Evolutionary conservation across 1,140 invertebrate genomes (phyloP), one percentile per base, ranked within the genome.

Genomic region (Meloidogyne chitwoodi): DNA sequence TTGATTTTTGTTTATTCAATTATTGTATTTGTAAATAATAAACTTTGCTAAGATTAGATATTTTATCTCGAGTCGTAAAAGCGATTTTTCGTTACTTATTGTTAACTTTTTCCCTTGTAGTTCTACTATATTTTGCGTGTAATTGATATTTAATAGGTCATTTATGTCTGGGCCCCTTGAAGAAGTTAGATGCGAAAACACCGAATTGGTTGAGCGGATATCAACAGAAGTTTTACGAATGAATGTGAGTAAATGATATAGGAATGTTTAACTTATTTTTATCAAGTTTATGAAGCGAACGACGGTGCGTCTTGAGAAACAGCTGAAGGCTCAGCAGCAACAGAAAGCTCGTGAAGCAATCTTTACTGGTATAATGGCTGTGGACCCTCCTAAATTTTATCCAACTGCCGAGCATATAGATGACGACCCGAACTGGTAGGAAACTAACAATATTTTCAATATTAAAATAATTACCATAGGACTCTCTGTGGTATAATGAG

Each of bases 291-390:
- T 73, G 70, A 73, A 62, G 19, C 48, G 56, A 8, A 73, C 70
- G 3, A 56, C 24, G 0, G 29, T 64, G 0, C 41, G 56, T 14
- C 6, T 65, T 5, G 70, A 73, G 56, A 61, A 64, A 14, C 24
- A 73, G 34, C 31, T 29, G n/a, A 27, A 19, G 22, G 6, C 27
- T 10, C n/a, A 73, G 16, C 31, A 34, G 14, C 19, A 34, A 19
- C 77, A 70, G 24, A 48, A 29, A 19, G 29, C 16, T 14, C 78
- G n/a, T 22, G 27, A 78, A n/a, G 41, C 24, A 22, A 78, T 48
- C 6, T 79, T 62, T 31, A 34, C 66, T 8, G 68, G 61, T n/a
- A 80, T 34, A 68, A 38, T 73, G 70, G 70, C 61, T 27, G 56
- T 62, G 19, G 22, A 38, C 22, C 44, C 70, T n/a, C 70, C 70